Percentiles rank a stretch among this genome's conserved stretches.
phyloP scores from a whole-genome alignment of 37 sponge, comb jelly and placozoan species.

The Beroe forskalii region DNA sequence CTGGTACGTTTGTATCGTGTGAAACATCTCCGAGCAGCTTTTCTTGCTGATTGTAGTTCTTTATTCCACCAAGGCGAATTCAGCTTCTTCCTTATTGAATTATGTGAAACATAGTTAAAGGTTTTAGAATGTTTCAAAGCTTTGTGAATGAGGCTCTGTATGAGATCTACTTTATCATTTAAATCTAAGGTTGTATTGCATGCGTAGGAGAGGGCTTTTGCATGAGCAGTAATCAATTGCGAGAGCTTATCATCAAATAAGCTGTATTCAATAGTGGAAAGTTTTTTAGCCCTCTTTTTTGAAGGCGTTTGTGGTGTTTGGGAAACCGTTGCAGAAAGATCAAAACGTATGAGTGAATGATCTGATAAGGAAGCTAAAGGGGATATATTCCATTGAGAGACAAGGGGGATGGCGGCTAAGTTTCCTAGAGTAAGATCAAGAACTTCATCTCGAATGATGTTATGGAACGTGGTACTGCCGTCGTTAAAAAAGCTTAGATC shows the following conservation, averaged over 20 bases:
- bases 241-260: not conserved
- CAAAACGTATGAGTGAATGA: not conserved
- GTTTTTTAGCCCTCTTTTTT: too few species aligned
- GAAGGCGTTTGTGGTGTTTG: too few species aligned
- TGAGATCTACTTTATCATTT: not conserved
- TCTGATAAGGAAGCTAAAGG: not conserved
- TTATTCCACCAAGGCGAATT: too few species aligned
- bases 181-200: not conserved
- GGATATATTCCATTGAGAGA: not conserved
- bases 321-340: too few species aligned
- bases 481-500: too few species aligned
- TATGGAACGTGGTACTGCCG: too few species aligned
- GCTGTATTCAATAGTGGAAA: not conserved
- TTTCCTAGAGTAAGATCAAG: not conserved
- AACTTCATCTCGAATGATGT: not conserved
- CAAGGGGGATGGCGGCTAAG: not conserved
- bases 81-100: too few species aligned
- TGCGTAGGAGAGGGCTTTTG: not conserved
- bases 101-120: not conserved
- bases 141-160: not conserved
- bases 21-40: not conserved
- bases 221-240: not conserved
- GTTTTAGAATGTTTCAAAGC: not conserved
- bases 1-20: not conserved
- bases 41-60: not conserved